Evolutionary conservation across 2,113 vertebrate species (phyloP).

Genomic region (Oryzias celebensis): DNA sequence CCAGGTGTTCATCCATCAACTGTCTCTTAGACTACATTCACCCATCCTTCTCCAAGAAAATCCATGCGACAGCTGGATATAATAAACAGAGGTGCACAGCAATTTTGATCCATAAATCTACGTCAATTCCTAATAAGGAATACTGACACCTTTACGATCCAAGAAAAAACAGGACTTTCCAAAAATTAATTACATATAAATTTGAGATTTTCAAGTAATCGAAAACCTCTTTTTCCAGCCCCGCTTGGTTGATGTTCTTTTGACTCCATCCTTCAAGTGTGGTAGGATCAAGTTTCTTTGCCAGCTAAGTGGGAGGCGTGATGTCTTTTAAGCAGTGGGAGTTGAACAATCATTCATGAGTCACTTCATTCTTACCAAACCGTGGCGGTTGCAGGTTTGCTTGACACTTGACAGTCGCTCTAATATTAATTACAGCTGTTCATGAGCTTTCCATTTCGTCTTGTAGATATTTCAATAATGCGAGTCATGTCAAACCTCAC

Average conservation of each 20-base stretch:
- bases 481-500: neutral
- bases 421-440: too few relatives aligned
- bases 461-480: too few relatives aligned
- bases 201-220: too few relatives aligned
- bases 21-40: slow-evolving; percentile 1
- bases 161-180: slow-evolving; percentile 3
- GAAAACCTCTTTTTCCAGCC: too few relatives aligned
- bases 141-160: neutral
- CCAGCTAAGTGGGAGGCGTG: slow-evolving; percentile 34
- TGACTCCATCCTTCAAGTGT: too few relatives aligned
- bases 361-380: too few relatives aligned
- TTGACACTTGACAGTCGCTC: too few relatives aligned
- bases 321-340: slow-evolving; percentile 32
- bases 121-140: neutral
- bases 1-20: slow-evolving; percentile 11
- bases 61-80: neutral
- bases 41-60: neutral
- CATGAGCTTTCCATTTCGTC: too few relatives aligned
- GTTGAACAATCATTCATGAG: slow-evolving; percentile 47
- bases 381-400: too few relatives aligned
- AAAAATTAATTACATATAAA: too few relatives aligned
- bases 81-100: neutral
- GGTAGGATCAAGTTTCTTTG: slow-evolving; percentile 5
- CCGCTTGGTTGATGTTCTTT: too few relatives aligned
- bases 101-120: neutral